These are phyloP conservation scores for Spatula versicolor DNA, from an alignment of 2,797 vertebrate genomes.

Conservation along the genomic window DNA sequence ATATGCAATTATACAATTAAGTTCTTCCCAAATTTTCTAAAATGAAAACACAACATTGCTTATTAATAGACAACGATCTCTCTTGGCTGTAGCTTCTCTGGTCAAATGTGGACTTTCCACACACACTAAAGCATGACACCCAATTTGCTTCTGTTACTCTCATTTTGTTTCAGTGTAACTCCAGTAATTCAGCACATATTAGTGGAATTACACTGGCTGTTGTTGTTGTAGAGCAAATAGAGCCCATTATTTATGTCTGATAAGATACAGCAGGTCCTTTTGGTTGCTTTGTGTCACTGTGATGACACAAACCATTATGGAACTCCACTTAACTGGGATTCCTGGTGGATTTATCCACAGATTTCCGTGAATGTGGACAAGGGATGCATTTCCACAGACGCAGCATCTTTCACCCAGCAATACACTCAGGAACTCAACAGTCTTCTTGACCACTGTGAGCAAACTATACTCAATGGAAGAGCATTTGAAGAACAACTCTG, in stretches of 20 bases:
- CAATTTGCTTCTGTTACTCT: background rate
- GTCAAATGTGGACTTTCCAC: background rate
- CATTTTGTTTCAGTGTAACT: background rate
- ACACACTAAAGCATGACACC: background rate
- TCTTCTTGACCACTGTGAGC: rapidly evolving
- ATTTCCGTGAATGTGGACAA: background rate
- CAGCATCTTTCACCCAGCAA: background rate
- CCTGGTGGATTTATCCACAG: background rate
- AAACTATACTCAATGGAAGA: background rate
- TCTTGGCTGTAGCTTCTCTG: background rate
- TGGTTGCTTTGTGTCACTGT: background rate
- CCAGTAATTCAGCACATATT: background rate
- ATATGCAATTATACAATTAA: background rate
- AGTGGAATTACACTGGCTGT: background rate
- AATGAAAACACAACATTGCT: background rate
- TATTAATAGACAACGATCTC: background rate
- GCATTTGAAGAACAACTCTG: background rate
- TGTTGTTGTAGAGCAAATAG: background rate
- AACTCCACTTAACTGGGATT: background rate
- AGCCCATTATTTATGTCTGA: background rate
- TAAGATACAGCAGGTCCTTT: background rate
- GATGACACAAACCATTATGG: background rate
- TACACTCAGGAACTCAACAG: background rate
- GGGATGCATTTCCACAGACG: background rate
- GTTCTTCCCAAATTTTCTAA: background rate